Conservation (phyloP, 2,797 vertebrate species). For the Chloroceryle inda region DNA sequence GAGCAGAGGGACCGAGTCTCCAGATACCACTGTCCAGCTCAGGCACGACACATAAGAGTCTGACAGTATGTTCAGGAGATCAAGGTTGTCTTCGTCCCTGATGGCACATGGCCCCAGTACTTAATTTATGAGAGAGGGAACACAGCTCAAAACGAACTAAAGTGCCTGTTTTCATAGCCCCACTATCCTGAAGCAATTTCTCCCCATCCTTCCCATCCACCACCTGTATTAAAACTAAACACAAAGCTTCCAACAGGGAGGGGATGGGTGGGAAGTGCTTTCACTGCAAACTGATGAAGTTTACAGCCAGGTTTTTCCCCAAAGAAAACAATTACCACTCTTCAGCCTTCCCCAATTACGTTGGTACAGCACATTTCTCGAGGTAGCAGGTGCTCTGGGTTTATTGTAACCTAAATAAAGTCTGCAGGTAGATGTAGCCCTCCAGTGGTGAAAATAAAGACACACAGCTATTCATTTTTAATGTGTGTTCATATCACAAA, state of each 20-base stretch:
- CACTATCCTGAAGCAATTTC: background rate
- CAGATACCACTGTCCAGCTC: background rate
- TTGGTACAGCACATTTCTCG: background rate
- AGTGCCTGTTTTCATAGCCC: background rate
- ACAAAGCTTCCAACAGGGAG: background rate
- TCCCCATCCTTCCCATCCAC: background rate
- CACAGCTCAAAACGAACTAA: background rate
- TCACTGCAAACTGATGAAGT: background rate
- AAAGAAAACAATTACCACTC: constrained; percentile 2
- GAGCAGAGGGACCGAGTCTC: background rate
- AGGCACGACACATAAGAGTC: fast-evolving
- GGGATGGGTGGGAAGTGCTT: background rate
- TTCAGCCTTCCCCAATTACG: background rate
- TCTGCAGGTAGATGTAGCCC: constrained; percentile 21
- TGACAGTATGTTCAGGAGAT: background rate
- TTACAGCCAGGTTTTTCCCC: background rate
- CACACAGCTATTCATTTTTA: fast-evolving
- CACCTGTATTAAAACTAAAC: background rate
- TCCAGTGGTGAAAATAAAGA: constrained; percentile 25
- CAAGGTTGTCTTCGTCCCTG: background rate
- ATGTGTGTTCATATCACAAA: fast-evolving
- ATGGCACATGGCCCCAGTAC: background rate
- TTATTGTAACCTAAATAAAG: background rate
- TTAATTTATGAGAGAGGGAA: background rate
- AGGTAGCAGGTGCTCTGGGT: background rate